Evolutionary conservation across 1,140 invertebrate genomes (phyloP), one percentile per base, ranked within the genome.

Genomic region (Aphaenogaster floridana): DNA sequence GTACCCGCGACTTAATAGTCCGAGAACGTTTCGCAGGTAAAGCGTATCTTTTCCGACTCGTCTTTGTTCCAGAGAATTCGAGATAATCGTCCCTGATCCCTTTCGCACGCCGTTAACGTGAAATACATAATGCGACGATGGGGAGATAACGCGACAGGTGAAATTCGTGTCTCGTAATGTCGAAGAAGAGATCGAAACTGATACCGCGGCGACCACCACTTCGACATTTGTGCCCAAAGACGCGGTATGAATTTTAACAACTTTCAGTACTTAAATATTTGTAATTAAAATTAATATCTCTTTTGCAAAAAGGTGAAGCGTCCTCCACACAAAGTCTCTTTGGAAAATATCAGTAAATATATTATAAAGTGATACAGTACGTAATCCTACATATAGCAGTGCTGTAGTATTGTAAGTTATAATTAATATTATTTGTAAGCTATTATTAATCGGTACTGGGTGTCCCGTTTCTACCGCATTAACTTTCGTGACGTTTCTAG

Each of bases 101-200:
- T 68, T 64, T 66, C 28, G 61, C 61, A n/a, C 77, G n/a, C 52
- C 21, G n/a, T 76, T 77, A 77, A 76, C n/a, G 28, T 64, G 59
- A 80, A 39, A 42, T 68, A 28, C 28, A 68, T 66, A 80, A 68
- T 72, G 50, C 21, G 34, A 72, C 39, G 66, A 68, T 80, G 61
- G 34, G 21, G 13, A 57, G 50, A 72, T 71, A 54, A 42, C 13
- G 50, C 39, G 79, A 71, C 79, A 81, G 79, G 79, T 81, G 79
- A 54, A 69, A 13, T 57, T 52, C 17, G 34, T 15, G 45, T 48
- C 11, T 6, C 3, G 5, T 21, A 5, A 45, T 57, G 64, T 81
- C 5, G n/a, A 45, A 71, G 45, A 71, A 39, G 11, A 59, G 66
- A 72, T 54, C 64, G 36, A 34, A 28, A 68, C 61, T n/a, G 50